Conservation (phyloP, 2,797 vertebrate genomes). For the Iguana delicatissima region DNA sequence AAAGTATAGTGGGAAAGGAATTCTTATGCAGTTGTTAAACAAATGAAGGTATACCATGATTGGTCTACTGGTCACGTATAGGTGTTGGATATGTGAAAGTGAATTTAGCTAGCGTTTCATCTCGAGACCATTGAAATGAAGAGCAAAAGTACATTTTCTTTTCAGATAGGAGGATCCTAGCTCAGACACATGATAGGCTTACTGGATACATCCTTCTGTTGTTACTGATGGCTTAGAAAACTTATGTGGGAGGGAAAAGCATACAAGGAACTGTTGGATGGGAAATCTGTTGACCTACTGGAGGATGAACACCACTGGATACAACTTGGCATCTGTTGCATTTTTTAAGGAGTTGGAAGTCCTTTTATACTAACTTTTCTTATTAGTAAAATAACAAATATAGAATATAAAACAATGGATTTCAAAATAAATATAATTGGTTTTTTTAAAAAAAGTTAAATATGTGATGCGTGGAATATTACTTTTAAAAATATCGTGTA, state of each 20-base stretch:
- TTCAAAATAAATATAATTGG: not conserved
- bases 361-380: not conserved
- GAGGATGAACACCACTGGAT: not conserved
- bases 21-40: not conserved
- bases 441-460: not conserved
- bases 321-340: too few relatives aligned
- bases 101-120: not conserved
- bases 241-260: not conserved
- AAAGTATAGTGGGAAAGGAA: not conserved
- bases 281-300: not conserved
- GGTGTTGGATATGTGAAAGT: not conserved
- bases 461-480: not conserved
- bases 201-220: not conserved
- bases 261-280: too few relatives aligned
- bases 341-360: not conserved
- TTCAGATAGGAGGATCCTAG: not conserved
- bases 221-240: not conserved
- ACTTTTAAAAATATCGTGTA: not conserved
- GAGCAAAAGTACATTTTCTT: not conserved
- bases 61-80: not conserved
- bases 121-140: not conserved
- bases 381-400: too few relatives aligned
- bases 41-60: not conserved
- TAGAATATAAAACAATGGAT: not conserved
- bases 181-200: not conserved